Conservation (phyloP, 1,140 invertebrate genomes). For the Cotesia typhae region DNA sequence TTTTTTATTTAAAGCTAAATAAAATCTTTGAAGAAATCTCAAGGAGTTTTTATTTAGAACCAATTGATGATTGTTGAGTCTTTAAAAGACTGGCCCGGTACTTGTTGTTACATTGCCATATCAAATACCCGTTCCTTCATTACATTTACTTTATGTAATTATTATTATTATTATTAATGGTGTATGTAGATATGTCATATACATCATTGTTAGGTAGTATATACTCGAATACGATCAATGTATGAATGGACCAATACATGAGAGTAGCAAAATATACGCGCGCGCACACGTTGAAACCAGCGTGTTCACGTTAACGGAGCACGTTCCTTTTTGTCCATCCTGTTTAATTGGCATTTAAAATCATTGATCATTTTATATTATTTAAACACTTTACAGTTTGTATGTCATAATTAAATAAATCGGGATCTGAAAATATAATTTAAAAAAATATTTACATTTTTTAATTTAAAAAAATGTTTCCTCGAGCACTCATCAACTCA, state of each 20-base stretch:
- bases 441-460: no score
- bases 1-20: background rate
- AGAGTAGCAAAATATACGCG: slow-evolving; percentile 28
- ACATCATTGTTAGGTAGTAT: background rate
- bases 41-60: slow-evolving; percentile 21
- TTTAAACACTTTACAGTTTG: background rate
- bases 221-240: slow-evolving; percentile 60
- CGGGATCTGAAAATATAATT: no score
- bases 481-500: no score
- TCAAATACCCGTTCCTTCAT: slow-evolving; percentile 37
- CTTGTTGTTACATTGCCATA: slow-evolving; percentile 35
- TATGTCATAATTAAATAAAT: background rate
- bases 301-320: slow-evolving; percentile 37
- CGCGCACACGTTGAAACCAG: slow-evolving; percentile 37
- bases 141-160: background rate
- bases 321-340: slow-evolving; percentile 27
- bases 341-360: slow-evolving; percentile 6
- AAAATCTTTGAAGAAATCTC: background rate
- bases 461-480: no score
- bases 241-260: slow-evolving; percentile 56
- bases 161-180: background rate
- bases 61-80: slow-evolving; percentile 8
- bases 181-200: background rate
- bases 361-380: background rate
- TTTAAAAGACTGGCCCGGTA: background rate